Conservation (phyloP, 2,797 vertebrate species). For the Scleropages formosus region DNA sequence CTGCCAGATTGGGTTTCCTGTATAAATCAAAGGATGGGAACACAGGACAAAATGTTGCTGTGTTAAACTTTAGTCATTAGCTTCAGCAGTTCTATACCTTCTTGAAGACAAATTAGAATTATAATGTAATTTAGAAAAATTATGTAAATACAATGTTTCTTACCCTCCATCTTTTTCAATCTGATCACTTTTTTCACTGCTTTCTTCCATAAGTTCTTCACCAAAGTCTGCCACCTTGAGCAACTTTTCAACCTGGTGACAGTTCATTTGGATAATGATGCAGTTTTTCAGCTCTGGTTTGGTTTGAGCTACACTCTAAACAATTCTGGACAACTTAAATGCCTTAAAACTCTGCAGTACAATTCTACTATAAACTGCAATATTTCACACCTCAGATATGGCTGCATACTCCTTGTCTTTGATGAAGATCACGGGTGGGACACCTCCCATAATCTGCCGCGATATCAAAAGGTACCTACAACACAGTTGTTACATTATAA, state of each 20-base stretch:
- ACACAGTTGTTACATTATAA: conserved; percentile 4
- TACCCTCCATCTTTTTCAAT: conserved; percentile 23
- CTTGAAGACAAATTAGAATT: background rate
- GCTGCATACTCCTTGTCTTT: conserved; percentile 42
- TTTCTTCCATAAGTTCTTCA: conserved; percentile 29
- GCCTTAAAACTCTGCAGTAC: background rate
- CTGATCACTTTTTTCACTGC: background rate
- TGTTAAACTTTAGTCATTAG: background rate
- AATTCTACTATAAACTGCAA: background rate
- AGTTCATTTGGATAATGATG: background rate
- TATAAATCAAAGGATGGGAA: conserved; percentile 10
- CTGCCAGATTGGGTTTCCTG: conserved; percentile 35
- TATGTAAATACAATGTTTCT: conserved; percentile 20
- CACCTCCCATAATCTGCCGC: conserved; percentile 41
- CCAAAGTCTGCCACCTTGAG: conserved; percentile 52
- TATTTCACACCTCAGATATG: conserved; percentile 32
- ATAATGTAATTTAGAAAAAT: conserved; percentile 29
- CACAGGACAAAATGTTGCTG: background rate
- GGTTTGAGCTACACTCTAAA: background rate
- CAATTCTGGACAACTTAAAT: background rate
- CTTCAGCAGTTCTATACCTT: too few species aligned
- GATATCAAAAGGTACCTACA: conserved; percentile 45
- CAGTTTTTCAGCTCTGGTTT: background rate
- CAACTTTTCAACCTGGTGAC: conserved; percentile 51
- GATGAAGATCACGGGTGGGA: conserved; percentile 41